Evolutionary conservation across 2,797 vertebrate species (phyloP), one percentile per base, ranked within the genome.

Genomic region (Selene dorsalis): DNA sequence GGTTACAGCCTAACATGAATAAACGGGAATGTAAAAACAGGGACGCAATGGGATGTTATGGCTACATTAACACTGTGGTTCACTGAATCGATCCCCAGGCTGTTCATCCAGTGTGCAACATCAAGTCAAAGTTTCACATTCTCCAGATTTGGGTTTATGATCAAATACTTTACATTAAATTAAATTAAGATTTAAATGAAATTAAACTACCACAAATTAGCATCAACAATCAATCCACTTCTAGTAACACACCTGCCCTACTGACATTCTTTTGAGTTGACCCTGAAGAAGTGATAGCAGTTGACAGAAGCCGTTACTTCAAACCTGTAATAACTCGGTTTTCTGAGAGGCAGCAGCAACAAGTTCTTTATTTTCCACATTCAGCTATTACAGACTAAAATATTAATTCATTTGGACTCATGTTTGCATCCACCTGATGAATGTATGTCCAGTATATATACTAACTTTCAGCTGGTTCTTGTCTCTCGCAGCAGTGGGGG

Each of bases 1-100:
- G 38, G 53, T 17, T 75, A 2, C 13, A 55, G 28, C 65, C 56
- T 14, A 39, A 67, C 30, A 62, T 73, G 22, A 17, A 47, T 65
- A 17, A 39, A 47, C 17, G 20, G 13, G 12, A 47, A 28, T n/a
- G 9, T 35, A 20, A 63, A 63, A 57, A 20, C 43, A 43, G 43
- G 16, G 26, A 10, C 32, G n/a, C 8, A 22, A 6, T 16, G 13
- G 7, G 39, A 14, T 28, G n/a, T 14, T 26, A 30, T 50, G 30
- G 24, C 24, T 10, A 22, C 1, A 14, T 24, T 26, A 52, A 35
- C 22, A 53, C 16, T 2, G 4, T 24, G 24, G 39, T 16, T 20
- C 13, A 8, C 24, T 28, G 3, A 16, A 30, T 63, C 8, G 28
- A 50, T 7, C 65, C 6, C 22, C 64, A 66, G 30, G 30, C 6